Base-by-base conservation (phyloP, 1,140 invertebrate species). In the Megalopta genalis region DNA sequence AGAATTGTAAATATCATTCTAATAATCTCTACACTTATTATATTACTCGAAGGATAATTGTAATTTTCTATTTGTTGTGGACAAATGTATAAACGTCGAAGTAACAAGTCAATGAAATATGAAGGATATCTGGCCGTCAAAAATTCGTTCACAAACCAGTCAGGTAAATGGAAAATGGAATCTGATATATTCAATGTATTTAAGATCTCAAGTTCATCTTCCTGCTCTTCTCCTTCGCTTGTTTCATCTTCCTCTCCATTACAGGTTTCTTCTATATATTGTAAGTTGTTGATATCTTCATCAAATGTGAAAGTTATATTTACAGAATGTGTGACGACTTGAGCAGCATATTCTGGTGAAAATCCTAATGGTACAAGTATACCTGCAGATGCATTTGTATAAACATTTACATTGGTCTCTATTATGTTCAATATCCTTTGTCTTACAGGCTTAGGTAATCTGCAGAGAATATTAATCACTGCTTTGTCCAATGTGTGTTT, bases 61-160 rank as follows among this genome's bases (percentile, higher is more conserved):
- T 94, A 94, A 86, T 97, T 94, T 91, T 98, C 97, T 14, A 97
- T 94, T 93, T 97, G 96, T 21, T 95, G 94, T 32, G 93, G 93
- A 79, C 95, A 95, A 80, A 97, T 94, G 85, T 96, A 95, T 60
- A 95, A 92, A 77, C 95, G 94, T 59, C 95, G 91, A 27, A 94
- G 93, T 63, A 95, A 86, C 1, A 97, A 93, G 89, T 97, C 96
- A 52, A 97, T 93, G 84, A 96, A 95, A 83, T 93, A 94, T 4
- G 93, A 87, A 1, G 96, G 94, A 78, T 96, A 94, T 39, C 92
- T 82, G 3, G 94, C 95, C 8, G 89, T 89, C 72, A 94, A 93
- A 76, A 95, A 95, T 75, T 94, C 93, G 14, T 95, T 87, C 3
- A 95, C 88, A 88, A 97, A 96, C 96, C 95, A 97, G 6, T 81